Base-by-base conservation (phyloP, 2,113 vertebrate genomes). In the Cochlearius cochlearius region DNA sequence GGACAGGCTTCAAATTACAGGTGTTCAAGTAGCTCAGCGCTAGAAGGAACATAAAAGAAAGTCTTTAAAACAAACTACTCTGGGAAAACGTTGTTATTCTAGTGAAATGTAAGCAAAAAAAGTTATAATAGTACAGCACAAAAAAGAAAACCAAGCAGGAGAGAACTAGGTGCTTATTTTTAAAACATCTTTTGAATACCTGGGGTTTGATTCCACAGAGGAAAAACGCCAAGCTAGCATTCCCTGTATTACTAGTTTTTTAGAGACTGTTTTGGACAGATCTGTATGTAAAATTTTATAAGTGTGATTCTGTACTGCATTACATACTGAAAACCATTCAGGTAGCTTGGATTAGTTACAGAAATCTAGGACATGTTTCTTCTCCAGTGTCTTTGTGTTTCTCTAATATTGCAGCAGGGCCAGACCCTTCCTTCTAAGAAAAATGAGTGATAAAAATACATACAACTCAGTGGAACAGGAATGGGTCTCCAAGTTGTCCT, bases 1-100 rank as follows among this genome's bases (percentile, higher is more conserved):
- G 26, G 52, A 29, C 20, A 47, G 22, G 62, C 64, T 96, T 91
- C 53, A 95, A 94, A 87, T 96, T 82, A 53, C 90, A 96, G 84
- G 93, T 94, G 92, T 47, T 84, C 16, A 45, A 77, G 26, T 6
- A 86, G 58, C 36, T 41, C 72, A 79, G 67, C 25, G 36, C 22
- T 19, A 67, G 55, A 82, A 76, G 43, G 38, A 60, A 32, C 19
- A 52, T 47, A 43, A 60, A 64, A 79, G 26, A 59, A 82, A 64
- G 10, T 18, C 49, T 88, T 92, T 86, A 34, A 88, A 93, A 86
- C 17, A 74, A 90, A 59, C 47, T 60, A 5, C 47, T 88, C 45
- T 32, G 53, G 23, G 58, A 66, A 80, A 88, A 78, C 5, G 2
- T 49, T 74, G 2, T 27, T 68, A 60, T 64, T 82, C 41, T 68